These are phyloP conservation scores for Sebastes itinus DNA, from an alignment of 2,797 vertebrate genomes.

Conservation along the genomic window DNA sequence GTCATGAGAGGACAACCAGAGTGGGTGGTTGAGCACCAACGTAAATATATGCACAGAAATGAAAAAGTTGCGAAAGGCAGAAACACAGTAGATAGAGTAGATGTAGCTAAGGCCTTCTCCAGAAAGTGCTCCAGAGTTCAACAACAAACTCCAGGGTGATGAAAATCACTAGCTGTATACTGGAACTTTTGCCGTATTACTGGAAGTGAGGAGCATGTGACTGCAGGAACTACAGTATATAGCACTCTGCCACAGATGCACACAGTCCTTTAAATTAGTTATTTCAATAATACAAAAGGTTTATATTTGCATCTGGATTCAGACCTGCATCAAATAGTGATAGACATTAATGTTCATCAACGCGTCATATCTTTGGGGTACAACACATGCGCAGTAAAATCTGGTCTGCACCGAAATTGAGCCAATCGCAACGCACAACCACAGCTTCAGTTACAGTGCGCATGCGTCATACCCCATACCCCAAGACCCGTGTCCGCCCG, in stretches of 20 bases:
- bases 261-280: neutral
- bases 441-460: too few relatives aligned
- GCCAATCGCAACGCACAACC: too few relatives aligned
- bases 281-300: neutral
- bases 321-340: neutral
- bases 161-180: neutral
- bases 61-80: neutral
- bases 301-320: neutral
- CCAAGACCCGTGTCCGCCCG: too few relatives aligned
- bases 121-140: slow-evolving; percentile 11
- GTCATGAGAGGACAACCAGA: slow-evolving; percentile 13
- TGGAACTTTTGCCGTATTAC: neutral
- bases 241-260: neutral
- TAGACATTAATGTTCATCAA: too few relatives aligned
- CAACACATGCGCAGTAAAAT: too few relatives aligned
- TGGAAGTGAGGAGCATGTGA: neutral
- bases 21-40: slow-evolving; percentile 1
- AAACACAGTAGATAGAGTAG: neutral
- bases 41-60: slow-evolving; percentile 13
- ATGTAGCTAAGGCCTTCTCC: neutral
- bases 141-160: neutral
- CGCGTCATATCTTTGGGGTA: too few relatives aligned
- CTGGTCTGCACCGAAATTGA: too few relatives aligned
- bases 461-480: too few relatives aligned
- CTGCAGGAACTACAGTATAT: neutral